phyloP scores from a whole-genome alignment of 2,113 vertebrate species.

The Callorhinus ursinus region DNA sequence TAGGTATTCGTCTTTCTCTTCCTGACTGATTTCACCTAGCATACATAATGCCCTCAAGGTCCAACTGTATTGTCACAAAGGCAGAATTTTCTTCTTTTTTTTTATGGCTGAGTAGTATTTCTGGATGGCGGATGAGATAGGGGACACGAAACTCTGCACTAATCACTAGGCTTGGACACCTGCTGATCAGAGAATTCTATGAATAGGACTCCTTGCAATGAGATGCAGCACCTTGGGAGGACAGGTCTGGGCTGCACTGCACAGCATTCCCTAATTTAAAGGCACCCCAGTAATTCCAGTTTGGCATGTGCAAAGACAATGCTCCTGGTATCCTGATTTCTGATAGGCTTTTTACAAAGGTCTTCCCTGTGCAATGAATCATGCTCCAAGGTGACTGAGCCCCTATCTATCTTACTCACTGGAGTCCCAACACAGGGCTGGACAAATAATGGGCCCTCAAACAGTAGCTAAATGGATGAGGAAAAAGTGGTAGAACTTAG shows the following conservation, averaged over 20 bases:
- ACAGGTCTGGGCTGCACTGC: too few relatives aligned
- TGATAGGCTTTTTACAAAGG: background rate
- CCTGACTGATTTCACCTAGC: background rate
- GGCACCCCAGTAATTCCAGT: too few relatives aligned
- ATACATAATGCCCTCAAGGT: background rate
- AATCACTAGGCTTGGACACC: background rate
- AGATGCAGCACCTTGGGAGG: fast-evolving
- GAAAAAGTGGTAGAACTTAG: background rate
- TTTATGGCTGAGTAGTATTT: background rate
- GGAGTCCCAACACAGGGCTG: background rate
- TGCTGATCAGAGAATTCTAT: background rate
- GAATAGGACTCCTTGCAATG: background rate
- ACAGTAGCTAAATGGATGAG: background rate
- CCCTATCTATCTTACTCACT: background rate
- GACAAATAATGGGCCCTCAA: background rate
- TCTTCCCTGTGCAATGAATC: background rate
- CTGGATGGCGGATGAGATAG: background rate
- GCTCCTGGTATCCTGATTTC: background rate
- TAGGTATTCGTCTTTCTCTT: background rate
- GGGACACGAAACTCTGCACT: background rate
- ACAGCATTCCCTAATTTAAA: background rate
- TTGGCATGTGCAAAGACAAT: background rate
- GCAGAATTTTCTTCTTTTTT: background rate
- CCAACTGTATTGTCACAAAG: background rate
- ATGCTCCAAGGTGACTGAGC: background rate